Percentiles rank a stretch among this genome's conserved stretches.
phyloP scores from a whole-genome alignment of 2,888 invertebrate species.

The Amphipyra berbera region DNA sequence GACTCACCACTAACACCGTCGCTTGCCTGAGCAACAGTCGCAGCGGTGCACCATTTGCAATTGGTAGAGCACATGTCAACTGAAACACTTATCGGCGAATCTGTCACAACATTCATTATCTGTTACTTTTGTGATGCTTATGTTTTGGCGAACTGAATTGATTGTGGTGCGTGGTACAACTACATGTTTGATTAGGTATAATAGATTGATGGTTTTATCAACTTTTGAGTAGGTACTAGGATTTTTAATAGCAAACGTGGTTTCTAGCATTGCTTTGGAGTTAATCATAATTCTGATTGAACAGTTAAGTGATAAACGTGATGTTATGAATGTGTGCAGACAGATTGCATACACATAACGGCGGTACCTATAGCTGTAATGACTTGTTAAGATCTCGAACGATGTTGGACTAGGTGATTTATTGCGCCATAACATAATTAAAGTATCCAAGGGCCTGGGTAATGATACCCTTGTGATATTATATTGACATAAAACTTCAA shows the following conservation, averaged over 20 bases:
- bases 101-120: conserved; percentile 67
- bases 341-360: conserved; percentile 8
- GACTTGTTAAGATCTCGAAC: conserved; percentile 16
- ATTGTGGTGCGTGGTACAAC: not conserved
- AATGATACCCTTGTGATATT: conserved; percentile 59
- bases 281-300: too few species aligned
- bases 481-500: conserved; percentile 58
- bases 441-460: conserved; percentile 38
- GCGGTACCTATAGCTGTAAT: conserved; percentile 18
- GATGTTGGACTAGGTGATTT: conserved; percentile 16
- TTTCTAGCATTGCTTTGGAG: not conserved
- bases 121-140: conserved; percentile 19
- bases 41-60: conserved; percentile 84
- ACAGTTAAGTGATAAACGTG: too few species aligned
- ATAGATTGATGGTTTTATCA: not conserved
- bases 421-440: conserved; percentile 27
- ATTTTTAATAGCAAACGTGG: not conserved
- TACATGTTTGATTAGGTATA: not conserved
- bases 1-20: conserved; percentile 83
- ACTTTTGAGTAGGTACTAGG: not conserved
- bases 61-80: conserved; percentile 74
- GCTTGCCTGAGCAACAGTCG: conserved; percentile 78
- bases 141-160: conserved; percentile 10
- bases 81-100: conserved; percentile 74
- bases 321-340: not conserved